Conservation (phyloP, 2,888 invertebrate species). For the Caenorhabditis parvicauda region DNA sequence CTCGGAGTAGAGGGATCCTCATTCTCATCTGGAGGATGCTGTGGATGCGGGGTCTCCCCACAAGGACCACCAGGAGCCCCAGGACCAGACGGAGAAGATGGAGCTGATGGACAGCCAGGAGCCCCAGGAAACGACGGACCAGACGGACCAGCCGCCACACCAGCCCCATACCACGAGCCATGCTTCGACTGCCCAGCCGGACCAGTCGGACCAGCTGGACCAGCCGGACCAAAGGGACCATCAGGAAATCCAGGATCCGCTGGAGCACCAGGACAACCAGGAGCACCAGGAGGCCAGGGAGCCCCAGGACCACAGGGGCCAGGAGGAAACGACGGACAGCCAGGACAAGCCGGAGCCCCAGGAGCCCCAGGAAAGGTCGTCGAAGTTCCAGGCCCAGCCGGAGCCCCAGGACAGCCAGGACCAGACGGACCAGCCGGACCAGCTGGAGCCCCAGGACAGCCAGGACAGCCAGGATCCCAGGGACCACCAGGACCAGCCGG, state of each 20-base stretch:
- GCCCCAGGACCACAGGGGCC: slow-evolving; percentile 35
- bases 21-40: slow-evolving; percentile 36
- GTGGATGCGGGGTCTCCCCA: slow-evolving; percentile 38
- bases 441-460: slow-evolving; percentile 19
- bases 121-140: slow-evolving; percentile 47
- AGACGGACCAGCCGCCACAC: slow-evolving; percentile 44
- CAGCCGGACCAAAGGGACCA: slow-evolving; percentile 52
- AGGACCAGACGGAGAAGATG: slow-evolving; percentile 42
- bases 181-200: slow-evolving; percentile 47
- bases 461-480: slow-evolving; percentile 9
- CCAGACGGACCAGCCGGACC: slow-evolving; percentile 44
- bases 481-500: slow-evolving; percentile 36
- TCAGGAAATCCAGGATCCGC: slow-evolving; percentile 50
- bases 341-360: slow-evolving; percentile 31
- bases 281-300: slow-evolving; percentile 36
- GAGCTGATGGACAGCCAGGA: slow-evolving; percentile 46
- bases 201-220: slow-evolving; percentile 38
- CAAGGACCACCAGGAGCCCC: slow-evolving; percentile 43
- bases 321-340: slow-evolving; percentile 25
- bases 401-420: slow-evolving; percentile 31
- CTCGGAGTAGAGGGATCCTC: slow-evolving; percentile 35
- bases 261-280: slow-evolving; percentile 46
- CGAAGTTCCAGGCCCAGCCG: slow-evolving; percentile 25
- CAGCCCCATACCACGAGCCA: slow-evolving; percentile 41
- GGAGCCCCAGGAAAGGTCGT: slow-evolving; percentile 7